Evolutionary conservation across 2,888 invertebrate species (phyloP), one percentile per base, ranked within the genome.

Genomic region (Hirtodrosophila duncani): DNA sequence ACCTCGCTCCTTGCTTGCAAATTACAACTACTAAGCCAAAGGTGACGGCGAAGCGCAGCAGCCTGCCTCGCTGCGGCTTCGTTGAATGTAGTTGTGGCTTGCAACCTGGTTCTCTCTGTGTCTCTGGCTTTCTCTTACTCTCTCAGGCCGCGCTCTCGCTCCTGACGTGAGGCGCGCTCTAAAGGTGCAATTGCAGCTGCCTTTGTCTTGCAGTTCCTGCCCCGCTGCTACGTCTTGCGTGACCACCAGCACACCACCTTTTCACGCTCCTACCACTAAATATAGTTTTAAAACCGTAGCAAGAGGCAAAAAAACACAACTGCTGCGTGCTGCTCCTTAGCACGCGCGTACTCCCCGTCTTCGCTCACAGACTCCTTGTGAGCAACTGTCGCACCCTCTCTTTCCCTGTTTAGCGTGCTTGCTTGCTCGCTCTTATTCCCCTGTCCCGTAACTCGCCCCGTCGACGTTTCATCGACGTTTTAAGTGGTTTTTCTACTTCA

Each of bases 181-280:
- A 74, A 75, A 78, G 81, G 79, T 81, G 81, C 74, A 75, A 81
- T 74, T 78, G 75, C 82, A 81, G 83, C 83, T 81, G 77, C 79
- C 69, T 69, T 65, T 70, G 61, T 65, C 62, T 61, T 63, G 38
- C 67, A 62, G 56, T 52, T 55, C 52, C 51, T 51, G 57, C 53
- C 56, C 55, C 53, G 56, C 50, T 71, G 67, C 46, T 53, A 59
- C 59, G 66, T 74, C 79, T 82, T 75, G 81, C 82, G 79, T 82
- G 80, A 78, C 80, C 81, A 77, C 77, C 66, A 24, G 21, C 38
- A 30, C 23, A 66, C 65, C 56, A 63, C 62, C 57, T 56, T 51
- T 55, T 52, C 55, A 46, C 53, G 49, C 67, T 49, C 31, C 52
- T 56, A 64, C 79, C 81, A 77, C 77, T 81, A 75, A 79, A 77